Percentiles rank a stretch among this genome's conserved stretches.
phyloP scores from a whole-genome alignment of 1,140 invertebrate species.

The Anoplolepis gracilipes region DNA sequence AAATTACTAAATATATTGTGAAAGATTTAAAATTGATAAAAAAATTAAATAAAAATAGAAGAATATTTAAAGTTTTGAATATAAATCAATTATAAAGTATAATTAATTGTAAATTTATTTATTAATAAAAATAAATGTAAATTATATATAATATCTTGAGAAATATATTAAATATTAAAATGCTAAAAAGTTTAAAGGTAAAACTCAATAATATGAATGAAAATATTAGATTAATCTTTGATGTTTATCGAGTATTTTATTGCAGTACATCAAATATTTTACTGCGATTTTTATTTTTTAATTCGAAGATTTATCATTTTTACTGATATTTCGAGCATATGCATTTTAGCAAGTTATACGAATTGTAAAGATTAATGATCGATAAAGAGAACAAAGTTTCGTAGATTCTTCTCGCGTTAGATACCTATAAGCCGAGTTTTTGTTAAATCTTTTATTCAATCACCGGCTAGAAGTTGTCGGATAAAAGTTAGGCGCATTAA shows the following conservation, averaged over 20 bases:
- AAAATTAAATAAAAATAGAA: background rate
- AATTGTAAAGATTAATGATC: background rate
- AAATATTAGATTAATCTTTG: background rate
- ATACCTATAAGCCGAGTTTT: no score
- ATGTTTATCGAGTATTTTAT: background rate
- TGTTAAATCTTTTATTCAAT: conserved; percentile 27
- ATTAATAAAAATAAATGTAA: background rate
- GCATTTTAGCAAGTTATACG: background rate
- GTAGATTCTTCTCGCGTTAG: background rate
- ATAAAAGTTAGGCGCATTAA: conserved; percentile 26
- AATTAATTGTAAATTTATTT: background rate
- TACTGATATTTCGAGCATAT: background rate
- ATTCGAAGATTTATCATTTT: background rate
- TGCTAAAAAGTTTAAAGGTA: background rate
- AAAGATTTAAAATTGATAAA: background rate
- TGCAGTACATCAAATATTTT: background rate
- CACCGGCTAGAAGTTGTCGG: background rate
- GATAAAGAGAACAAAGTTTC: background rate
- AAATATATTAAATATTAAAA: conserved; percentile 5
- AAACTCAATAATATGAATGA: background rate
- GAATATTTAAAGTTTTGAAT: background rate
- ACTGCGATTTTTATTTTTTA: background rate
- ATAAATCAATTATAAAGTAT: background rate
- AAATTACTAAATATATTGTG: background rate
- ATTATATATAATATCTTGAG: conserved; percentile 10